Conservation (phyloP, 2,797 vertebrate genomes). For the Scyliorhinus canicula region DNA sequence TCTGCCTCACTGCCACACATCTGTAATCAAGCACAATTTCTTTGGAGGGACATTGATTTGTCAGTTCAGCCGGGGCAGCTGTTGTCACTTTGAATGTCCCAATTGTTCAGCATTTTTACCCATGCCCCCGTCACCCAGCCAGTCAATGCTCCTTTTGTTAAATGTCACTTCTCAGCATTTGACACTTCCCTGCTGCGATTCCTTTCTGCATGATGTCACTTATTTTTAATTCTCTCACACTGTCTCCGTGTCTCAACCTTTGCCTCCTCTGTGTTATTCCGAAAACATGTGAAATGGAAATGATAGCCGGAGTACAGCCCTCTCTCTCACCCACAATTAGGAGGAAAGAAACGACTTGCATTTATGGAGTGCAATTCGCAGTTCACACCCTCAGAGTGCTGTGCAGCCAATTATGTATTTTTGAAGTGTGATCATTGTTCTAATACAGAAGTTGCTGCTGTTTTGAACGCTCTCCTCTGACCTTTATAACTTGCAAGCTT, state of each 20-base stretch:
- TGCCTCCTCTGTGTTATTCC: background rate
- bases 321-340: background rate
- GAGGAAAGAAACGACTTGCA: background rate
- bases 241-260: background rate
- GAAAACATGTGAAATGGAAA: background rate
- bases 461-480: background rate
- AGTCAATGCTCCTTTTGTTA: background rate
- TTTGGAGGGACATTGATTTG: background rate
- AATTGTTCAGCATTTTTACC: background rate
- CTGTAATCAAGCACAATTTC: background rate
- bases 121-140: background rate
- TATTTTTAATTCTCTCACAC: background rate
- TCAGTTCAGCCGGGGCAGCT: background rate
- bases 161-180: background rate
- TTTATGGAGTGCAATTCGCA: background rate
- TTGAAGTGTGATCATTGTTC: background rate
- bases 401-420: background rate
- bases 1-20: background rate
- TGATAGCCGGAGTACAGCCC: background rate
- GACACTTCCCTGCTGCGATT: background rate
- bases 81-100: background rate
- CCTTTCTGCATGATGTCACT: background rate
- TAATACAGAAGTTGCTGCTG: background rate
- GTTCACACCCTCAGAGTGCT: background rate
- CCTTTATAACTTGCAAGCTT: background rate